Percentiles rank a stretch among this genome's conserved stretches.
These are phyloP conservation scores for Parambassis ranga DNA, from an alignment of 2,797 vertebrate species.

Conservation along the genomic window DNA sequence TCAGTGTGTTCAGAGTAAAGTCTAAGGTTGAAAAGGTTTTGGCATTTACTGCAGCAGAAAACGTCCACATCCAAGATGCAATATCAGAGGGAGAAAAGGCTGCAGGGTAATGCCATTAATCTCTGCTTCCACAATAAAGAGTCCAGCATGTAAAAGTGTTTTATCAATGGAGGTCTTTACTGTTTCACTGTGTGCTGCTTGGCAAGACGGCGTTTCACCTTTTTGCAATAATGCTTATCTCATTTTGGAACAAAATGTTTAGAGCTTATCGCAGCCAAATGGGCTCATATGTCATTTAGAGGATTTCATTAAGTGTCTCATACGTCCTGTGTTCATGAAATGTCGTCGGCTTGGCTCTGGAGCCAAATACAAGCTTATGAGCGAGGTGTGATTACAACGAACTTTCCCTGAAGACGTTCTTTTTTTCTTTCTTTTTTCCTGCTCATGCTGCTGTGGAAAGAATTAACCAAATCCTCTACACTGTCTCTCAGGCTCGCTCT, in stretches of 20 bases:
- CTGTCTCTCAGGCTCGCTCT: constrained; percentile 29
- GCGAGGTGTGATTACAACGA: constrained; percentile 33
- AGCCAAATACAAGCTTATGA: constrained; percentile 38
- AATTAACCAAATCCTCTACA: constrained; percentile 30
- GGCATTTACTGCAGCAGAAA: constrained; percentile 33
- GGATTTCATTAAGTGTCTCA: constrained; percentile 53
- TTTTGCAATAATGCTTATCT: constrained; percentile 58
- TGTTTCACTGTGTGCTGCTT: constrained; percentile 37
- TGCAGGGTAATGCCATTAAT: constrained; percentile 32
- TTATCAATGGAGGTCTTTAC: constrained; percentile 38
- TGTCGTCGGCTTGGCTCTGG: constrained; percentile 32
- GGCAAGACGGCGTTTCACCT: constrained; percentile 39
- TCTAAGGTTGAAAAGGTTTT: constrained; percentile 45
- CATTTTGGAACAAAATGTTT: constrained; percentile 43
- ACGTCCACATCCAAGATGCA: constrained; percentile 29
- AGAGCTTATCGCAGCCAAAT: constrained; percentile 44
- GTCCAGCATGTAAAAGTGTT: constrained; percentile 31
- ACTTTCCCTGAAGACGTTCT: constrained; percentile 34
- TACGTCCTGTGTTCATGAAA: constrained; percentile 35
- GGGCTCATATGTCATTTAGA: constrained; percentile 50
- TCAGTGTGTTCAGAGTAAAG: constrained; percentile 42
- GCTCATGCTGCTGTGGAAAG: constrained; percentile 25
- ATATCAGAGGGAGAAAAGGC: constrained; percentile 12
- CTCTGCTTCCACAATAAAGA: constrained; percentile 42
- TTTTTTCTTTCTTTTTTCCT: constrained; percentile 34